Percentiles rank a stretch among this genome's conserved stretches.
Evolutionary conservation across 2,113 vertebrate genomes (phyloP).

Genomic region (Aspiorhynchus laticeps): DNA sequence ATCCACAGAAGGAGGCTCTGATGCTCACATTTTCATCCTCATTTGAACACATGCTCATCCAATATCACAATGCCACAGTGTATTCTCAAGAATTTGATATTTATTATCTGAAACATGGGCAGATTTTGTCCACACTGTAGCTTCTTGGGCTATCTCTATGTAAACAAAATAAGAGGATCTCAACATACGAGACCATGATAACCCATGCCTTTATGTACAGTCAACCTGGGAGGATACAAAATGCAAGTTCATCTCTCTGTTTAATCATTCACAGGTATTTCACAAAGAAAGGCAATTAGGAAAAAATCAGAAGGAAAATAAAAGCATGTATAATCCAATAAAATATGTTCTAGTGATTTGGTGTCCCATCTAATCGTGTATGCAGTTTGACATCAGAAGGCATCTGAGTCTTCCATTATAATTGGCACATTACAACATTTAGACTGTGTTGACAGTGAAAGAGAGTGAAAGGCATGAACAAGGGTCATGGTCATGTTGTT

Average conservation of each 20-base stretch:
- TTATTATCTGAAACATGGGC: conserved; percentile 47
- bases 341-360: conserved; percentile 21
- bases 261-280: conserved; percentile 44
- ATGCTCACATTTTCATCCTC: not conserved
- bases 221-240: conserved; percentile 46
- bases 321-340: not conserved
- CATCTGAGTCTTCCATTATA: conserved; percentile 16
- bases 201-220: conserved; percentile 49
- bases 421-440: conserved; percentile 43
- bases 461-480: conserved; percentile 30
- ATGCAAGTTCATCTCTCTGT: conserved; percentile 38
- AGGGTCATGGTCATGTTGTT: conserved; percentile 1
- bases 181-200: conserved; percentile 44
- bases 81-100: conserved; percentile 21
- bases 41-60: conserved; percentile 2
- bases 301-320: not conserved
- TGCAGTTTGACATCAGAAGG: conserved; percentile 35
- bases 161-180: conserved; percentile 51
- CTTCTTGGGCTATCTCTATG: conserved; percentile 45
- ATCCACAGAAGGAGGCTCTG: conserved; percentile 3
- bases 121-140: conserved; percentile 39
- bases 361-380: conserved; percentile 31
- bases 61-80: conserved; percentile 28
- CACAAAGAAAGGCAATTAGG: conserved; percentile 42
- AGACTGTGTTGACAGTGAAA: conserved; percentile 35